Base-by-base conservation (phyloP, 2,113 vertebrate genomes). In the Nesoenas mayeri region DNA sequence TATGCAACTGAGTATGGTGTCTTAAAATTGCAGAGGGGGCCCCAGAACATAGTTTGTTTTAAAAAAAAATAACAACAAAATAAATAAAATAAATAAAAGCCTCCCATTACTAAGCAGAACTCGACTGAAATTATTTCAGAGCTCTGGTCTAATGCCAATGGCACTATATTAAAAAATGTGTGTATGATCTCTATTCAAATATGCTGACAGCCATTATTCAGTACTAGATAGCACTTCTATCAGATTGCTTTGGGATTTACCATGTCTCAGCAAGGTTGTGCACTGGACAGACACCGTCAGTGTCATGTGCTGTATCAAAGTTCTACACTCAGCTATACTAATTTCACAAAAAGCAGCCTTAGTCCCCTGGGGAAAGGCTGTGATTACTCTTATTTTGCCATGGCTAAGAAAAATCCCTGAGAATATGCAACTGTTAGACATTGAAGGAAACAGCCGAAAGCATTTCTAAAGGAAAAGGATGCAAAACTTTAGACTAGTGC, bases 391-490 rank as follows among this genome's bases (percentile, higher is more conserved):
- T 79, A 53, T 89, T 94, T 93, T 86, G 93, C 78, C 91, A 79
- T 77, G 90, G 89, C 70, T 93, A 85, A 92, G 80, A 85, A 95
- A 97, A 96, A 97, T 92, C 97, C 98, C 97, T 97, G 98, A 98
- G 98, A 97, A 97, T 95, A 79, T 85, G 77, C 95, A 95, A 96
- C 50, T 96, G 88, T 65, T 79, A 90, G 90, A 88, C 80, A 58
- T 44, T n/a, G 95, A 97, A 92, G 66, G 90, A 93, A 67, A 92
- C 70, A 89, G 86, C 77, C 24, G 42, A 84, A 89, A 73, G 20
- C 42, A 38, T 69, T 77, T 95, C 83, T 85, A 79, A 80, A 79
- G 22, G 38, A 85, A 89, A 80, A 16, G 28, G 69, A 85, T 1
- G 17, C 15, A 56, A 40, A 81, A 73, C 26, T 22, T 85, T 32